Evolutionary conservation across 2,888 invertebrate genomes (phyloP).

Genomic region (Zeuzera pyrina): DNA sequence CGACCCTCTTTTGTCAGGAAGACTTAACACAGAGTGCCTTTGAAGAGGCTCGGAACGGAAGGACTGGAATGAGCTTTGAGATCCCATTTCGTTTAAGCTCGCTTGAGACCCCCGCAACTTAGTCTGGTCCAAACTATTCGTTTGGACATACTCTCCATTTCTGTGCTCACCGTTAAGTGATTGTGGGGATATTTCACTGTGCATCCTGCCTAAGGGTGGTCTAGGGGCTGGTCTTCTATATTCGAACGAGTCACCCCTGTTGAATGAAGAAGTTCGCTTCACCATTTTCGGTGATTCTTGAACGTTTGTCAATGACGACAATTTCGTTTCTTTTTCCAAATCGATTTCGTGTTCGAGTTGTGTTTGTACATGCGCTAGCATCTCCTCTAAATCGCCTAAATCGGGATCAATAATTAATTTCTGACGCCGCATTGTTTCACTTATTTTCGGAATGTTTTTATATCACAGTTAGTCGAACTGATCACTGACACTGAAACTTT

Average conservation of each 20-base stretch:
- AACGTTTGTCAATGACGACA: slow-evolving; percentile 46
- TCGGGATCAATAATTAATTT: slow-evolving; percentile 58
- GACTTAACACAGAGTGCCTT: slow-evolving; percentile 43
- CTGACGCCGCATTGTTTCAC: slow-evolving; percentile 41
- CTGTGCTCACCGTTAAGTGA: slow-evolving; percentile 19
- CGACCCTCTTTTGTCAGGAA: slow-evolving; percentile 46
- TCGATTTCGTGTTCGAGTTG: slow-evolving; percentile 64
- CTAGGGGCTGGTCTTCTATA: slow-evolving; percentile 33
- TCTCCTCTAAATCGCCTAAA: slow-evolving; percentile 61
- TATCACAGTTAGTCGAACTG: slow-evolving; percentile 11
- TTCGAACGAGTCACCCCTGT: slow-evolving; percentile 35
- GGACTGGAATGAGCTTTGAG: slow-evolving; percentile 47
- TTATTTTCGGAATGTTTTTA: slow-evolving; percentile 6
- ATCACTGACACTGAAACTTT: slow-evolving; percentile 6
- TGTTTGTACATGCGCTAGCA: slow-evolving; percentile 62
- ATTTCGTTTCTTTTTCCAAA: slow-evolving; percentile 46
- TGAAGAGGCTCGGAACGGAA: slow-evolving; percentile 53
- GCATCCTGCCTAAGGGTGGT: slow-evolving; percentile 29
- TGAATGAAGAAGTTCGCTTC: slow-evolving; percentile 40
- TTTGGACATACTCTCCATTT: slow-evolving; percentile 28
- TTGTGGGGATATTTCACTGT: slow-evolving; percentile 29
- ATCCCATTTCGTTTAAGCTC: slow-evolving; percentile 47
- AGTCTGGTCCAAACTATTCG: slow-evolving; percentile 24
- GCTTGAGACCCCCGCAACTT: slow-evolving; percentile 40
- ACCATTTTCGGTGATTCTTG: slow-evolving; percentile 55